Evolutionary conservation across 23 tunicate genomes (phyloP).

Genomic region (Oikopleura albicans): DNA sequence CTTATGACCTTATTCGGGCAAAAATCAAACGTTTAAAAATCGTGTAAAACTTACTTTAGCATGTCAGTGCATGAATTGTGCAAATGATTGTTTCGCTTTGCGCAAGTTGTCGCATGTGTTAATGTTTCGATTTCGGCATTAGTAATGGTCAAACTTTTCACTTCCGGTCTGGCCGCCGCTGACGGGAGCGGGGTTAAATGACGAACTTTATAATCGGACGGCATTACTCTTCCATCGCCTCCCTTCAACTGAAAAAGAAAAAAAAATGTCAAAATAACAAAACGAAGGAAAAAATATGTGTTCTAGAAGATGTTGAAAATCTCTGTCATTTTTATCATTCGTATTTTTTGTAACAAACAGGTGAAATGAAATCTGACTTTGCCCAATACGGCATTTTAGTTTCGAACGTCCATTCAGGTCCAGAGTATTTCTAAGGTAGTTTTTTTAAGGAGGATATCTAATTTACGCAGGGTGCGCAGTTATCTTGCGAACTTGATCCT

Average conservation of each 20-base stretch:
- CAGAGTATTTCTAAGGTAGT: no score
- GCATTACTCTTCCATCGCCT: background rate
- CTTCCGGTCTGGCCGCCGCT: background rate
- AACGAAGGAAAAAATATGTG: background rate
- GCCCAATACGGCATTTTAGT: conserved; percentile 55
- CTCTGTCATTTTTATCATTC: no score
- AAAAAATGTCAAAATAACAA: background rate
- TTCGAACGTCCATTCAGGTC: conserved; percentile 55
- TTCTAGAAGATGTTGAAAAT: background rate
- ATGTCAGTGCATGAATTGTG: conserved; percentile 64
- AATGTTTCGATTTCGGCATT: background rate
- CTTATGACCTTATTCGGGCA: no score
- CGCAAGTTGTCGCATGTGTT: background rate
- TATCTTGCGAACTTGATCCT: no score
- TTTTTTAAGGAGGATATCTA: no score
- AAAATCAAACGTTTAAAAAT: no score
- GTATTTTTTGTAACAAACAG: background rate
- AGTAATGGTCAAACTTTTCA: background rate
- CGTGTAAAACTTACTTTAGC: conserved; percentile 21
- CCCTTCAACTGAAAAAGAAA: background rate
- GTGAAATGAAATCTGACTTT: background rate
- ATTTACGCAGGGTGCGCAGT: no score
- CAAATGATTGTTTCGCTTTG: conserved; percentile 40
- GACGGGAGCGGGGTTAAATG: background rate
- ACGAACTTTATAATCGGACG: background rate